Conservation (phyloP, 2,113 vertebrate genomes). For the Platysteira castanea region DNA sequence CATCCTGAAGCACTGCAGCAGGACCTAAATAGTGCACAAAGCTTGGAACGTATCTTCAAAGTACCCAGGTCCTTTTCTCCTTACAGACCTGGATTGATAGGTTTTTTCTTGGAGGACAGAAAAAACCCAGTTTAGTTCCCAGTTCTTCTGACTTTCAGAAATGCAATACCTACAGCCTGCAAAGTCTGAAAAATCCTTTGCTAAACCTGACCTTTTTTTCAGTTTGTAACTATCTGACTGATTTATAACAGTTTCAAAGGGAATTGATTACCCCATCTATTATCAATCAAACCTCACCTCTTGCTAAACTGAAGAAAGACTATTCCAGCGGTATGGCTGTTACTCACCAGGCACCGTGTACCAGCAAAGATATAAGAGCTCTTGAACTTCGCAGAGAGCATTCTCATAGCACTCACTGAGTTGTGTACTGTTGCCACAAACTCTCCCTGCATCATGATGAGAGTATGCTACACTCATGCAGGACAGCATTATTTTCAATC, state of each 20-base stretch:
- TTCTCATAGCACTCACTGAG: neutral
- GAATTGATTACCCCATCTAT: neutral
- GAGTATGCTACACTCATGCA: neutral
- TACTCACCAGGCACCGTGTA: neutral
- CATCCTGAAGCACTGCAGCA: neutral
- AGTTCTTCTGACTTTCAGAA: neutral
- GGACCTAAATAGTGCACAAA: neutral
- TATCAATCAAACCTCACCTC: neutral
- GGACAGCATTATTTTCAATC: neutral
- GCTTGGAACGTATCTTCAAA: neutral
- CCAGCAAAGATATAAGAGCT: conserved; percentile 6
- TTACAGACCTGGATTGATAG: rapidly evolving
- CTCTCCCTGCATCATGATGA: neutral
- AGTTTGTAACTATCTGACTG: neutral
- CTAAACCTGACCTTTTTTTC: neutral
- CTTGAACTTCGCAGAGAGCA: neutral
- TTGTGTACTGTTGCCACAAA: neutral
- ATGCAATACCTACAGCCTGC: neutral
- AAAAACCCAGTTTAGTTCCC: neutral
- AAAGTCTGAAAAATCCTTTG: neutral
- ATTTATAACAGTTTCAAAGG: conserved; percentile 19
- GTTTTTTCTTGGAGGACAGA: neutral
- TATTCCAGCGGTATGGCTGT: neutral
- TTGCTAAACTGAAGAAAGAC: neutral
- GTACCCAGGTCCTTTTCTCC: neutral